These are phyloP conservation scores for Zalophus californianus DNA, from an alignment of 2,797 vertebrate species.

Conservation along the genomic window DNA sequence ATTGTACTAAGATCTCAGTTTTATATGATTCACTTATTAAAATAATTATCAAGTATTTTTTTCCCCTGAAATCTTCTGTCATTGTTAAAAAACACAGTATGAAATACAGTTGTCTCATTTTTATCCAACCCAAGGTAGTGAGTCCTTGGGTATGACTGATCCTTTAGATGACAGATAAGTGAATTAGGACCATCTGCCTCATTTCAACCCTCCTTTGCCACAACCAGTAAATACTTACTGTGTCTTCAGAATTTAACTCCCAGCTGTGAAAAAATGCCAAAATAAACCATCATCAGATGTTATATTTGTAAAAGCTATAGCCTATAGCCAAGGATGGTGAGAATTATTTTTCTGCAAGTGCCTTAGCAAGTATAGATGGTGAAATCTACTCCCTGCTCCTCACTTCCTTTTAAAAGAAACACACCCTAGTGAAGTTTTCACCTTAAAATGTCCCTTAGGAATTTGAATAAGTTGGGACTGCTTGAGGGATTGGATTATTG, in stretches of 20 bases:
- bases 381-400: slow-evolving; percentile 30
- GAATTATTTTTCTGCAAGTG: slow-evolving; percentile 77
- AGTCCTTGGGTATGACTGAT: background rate
- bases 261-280: slow-evolving; percentile 35
- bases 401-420: slow-evolving; percentile 64
- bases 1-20: background rate
- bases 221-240: slow-evolving; percentile 6
- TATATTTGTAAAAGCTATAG: slow-evolving; percentile 61
- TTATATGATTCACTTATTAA: background rate
- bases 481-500: slow-evolving; percentile 62
- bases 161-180: background rate
- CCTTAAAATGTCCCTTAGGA: slow-evolving; percentile 67
- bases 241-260: slow-evolving; percentile 46
- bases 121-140: background rate
- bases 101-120: background rate
- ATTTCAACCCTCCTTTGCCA: background rate
- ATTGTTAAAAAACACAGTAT: background rate
- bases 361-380: slow-evolving; percentile 45
- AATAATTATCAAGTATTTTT: background rate
- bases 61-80: background rate
- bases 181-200: background rate
- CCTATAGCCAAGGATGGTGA: slow-evolving; percentile 37
- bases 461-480: slow-evolving; percentile 66
- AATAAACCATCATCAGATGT: slow-evolving; percentile 51
- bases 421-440: slow-evolving; percentile 59